Percentiles rank a stretch among this genome's conserved stretches.
These are phyloP conservation scores for Oedothorax gibbosus DNA, from an alignment of 1,140 invertebrate genomes.

Conservation along the genomic window DNA sequence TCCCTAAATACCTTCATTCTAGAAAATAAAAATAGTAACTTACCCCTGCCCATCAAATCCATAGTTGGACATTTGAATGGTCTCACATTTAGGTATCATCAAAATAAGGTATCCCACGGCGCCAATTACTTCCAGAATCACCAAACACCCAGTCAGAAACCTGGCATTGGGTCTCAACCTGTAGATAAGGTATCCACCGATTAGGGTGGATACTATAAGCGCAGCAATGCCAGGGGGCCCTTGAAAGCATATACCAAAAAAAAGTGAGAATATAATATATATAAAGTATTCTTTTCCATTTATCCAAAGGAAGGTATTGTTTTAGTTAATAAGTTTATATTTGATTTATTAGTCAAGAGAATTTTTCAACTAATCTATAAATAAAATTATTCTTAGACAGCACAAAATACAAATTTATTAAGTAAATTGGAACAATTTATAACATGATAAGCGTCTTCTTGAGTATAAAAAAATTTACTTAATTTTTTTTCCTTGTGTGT, in stretches of 20 bases:
- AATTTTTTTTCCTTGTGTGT: too few species aligned
- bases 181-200: constrained; percentile 77
- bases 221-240: constrained; percentile 75
- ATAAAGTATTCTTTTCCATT: background rate
- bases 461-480: too few species aligned
- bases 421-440: too few species aligned
- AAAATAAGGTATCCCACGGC: constrained; percentile 77
- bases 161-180: constrained; percentile 77
- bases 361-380: too few species aligned
- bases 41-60: constrained; percentile 21
- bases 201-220: constrained; percentile 77
- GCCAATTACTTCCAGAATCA: constrained; percentile 76
- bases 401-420: too few species aligned
- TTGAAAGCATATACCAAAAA: background rate
- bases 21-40: too few species aligned
- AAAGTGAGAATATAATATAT: background rate
- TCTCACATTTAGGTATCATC: constrained; percentile 77
- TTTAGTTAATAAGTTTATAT: background rate
- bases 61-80: constrained; percentile 35
- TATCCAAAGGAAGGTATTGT: background rate
- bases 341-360: background rate
- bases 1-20: too few species aligned
- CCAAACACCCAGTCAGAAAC: constrained; percentile 78
- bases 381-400: too few species aligned
- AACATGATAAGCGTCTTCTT: too few species aligned